Evolutionary conservation across 2,888 invertebrate species (phyloP).

Genomic region (Lissocephala sabroskyi): DNA sequence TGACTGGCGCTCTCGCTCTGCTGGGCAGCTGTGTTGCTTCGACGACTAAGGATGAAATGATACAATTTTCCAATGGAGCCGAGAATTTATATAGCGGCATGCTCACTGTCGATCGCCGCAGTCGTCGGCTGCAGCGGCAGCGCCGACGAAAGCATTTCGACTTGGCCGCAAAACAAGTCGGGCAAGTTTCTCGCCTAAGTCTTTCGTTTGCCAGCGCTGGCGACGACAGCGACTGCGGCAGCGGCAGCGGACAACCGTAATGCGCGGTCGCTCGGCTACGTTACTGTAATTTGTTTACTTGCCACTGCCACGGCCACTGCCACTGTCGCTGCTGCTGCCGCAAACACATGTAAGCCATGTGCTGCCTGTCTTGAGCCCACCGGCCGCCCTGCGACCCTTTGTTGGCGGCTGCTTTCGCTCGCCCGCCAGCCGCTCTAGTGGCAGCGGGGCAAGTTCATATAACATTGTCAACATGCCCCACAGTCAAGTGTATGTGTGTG

Average conservation of each 20-base stretch:
- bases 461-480: slow-evolving; percentile 62
- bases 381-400: no score
- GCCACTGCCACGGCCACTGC: no score
- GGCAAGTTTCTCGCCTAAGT: slow-evolving; percentile 64
- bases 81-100: slow-evolving; percentile 73
- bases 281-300: slow-evolving; percentile 54
- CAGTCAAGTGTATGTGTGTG: neutral
- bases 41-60: slow-evolving; percentile 74
- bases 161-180: slow-evolving; percentile 50
- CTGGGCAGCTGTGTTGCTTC: slow-evolving; percentile 69
- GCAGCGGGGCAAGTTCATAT: slow-evolving; percentile 62
- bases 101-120: slow-evolving; percentile 63
- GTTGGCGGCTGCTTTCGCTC: slow-evolving; percentile 56
- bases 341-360: slow-evolving; percentile 26
- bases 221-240: no score
- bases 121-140: slow-evolving; percentile 24
- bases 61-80: slow-evolving; percentile 73
- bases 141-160: slow-evolving; percentile 41
- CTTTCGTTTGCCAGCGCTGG: slow-evolving; percentile 64
- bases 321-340: slow-evolving; percentile 5
- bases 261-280: slow-evolving; percentile 25
- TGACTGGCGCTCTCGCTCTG: slow-evolving; percentile 23
- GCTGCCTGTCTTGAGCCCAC: slow-evolving; percentile 18
- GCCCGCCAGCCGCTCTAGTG: neutral
- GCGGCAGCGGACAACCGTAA: slow-evolving; percentile 35